phyloP scores from a whole-genome alignment of 2,888 invertebrate species.

The Scaptomyza parva region DNA sequence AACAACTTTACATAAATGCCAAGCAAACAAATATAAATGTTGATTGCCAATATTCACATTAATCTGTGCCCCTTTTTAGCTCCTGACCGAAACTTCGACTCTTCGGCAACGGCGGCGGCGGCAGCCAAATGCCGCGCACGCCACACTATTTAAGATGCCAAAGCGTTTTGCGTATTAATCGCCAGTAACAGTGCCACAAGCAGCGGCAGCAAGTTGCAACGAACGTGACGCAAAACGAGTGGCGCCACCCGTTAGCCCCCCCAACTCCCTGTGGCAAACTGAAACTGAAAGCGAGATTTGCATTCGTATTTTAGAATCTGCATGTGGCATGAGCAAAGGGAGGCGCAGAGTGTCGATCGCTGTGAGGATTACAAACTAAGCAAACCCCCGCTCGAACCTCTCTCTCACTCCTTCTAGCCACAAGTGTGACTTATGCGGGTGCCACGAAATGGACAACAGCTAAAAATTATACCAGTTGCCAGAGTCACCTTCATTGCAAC shows the following conservation, averaged over 20 bases:
- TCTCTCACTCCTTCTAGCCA: constrained; percentile 15
- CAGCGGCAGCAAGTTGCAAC: constrained; percentile 11
- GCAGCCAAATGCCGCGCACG: constrained; percentile 71
- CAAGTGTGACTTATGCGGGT: constrained; percentile 78
- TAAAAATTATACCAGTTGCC: constrained; percentile 66
- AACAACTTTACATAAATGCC: constrained; percentile 57
- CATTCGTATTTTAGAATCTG: constrained; percentile 59
- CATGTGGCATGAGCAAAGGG: constrained; percentile 1
- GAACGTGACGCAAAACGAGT: constrained; percentile 72
- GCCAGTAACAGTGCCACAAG: constrained; percentile 45
- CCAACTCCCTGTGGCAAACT: constrained; percentile 27
- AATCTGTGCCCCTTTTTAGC: constrained; percentile 43
- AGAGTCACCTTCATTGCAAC: constrained; percentile 59
- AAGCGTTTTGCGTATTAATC: constrained; percentile 81
- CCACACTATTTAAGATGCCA: constrained; percentile 81
- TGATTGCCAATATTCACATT: constrained; percentile 77
- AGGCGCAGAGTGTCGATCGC: constrained; percentile 32
- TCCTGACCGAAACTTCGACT: neutral
- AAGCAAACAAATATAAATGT: constrained; percentile 69
- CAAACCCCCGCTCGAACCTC: constrained; percentile 3
- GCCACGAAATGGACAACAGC: constrained; percentile 60
- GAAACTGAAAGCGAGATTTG: constrained; percentile 63
- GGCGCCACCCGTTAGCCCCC: constrained; percentile 55
- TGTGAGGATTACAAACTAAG: constrained; percentile 53
- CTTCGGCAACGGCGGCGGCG: no score